Conservation (phyloP, 2,888 invertebrate genomes). For the Drosophila neonasuta region DNA sequence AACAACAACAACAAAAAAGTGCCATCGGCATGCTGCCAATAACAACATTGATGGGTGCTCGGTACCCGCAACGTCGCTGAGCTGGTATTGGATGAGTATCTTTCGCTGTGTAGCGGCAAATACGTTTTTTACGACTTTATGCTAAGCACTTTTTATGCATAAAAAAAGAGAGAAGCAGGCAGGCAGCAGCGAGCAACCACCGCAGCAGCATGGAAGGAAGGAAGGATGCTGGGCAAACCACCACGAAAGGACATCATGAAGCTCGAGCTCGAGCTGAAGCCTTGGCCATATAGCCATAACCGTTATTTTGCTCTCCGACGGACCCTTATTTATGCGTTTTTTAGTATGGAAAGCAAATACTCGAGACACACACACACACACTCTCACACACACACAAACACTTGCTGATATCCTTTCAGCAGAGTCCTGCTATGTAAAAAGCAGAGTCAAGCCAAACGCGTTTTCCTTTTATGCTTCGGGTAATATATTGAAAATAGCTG, state of each 20-base stretch:
- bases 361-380: slow-evolving; percentile 28
- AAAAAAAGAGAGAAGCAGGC: slow-evolving; percentile 51
- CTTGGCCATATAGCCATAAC: slow-evolving; percentile 52
- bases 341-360: slow-evolving; percentile 76
- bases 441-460: slow-evolving; percentile 48
- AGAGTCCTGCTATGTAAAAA: slow-evolving; percentile 67
- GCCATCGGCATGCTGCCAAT: slow-evolving; percentile 72
- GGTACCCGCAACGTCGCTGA: slow-evolving; percentile 16
- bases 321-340: slow-evolving; percentile 77
- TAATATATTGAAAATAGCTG: slow-evolving; percentile 80
- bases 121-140: slow-evolving; percentile 80
- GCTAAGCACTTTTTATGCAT: slow-evolving; percentile 80
- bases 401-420: slow-evolving; percentile 66
- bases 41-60: slow-evolving; percentile 46
- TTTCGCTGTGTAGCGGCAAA: slow-evolving; percentile 63
- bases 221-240: slow-evolving; percentile 31
- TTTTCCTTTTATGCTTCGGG: slow-evolving; percentile 70
- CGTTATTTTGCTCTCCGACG: slow-evolving; percentile 67
- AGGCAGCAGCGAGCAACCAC: slow-evolving; percentile 37
- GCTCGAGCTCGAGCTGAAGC: background rate
- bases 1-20: slow-evolving; percentile 22
- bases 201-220: slow-evolving; percentile 26
- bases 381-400: slow-evolving; percentile 21
- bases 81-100: slow-evolving; percentile 49
- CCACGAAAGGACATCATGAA: slow-evolving; percentile 33